Base-by-base conservation (phyloP, 2,113 vertebrate species). In the Patagioenas fasciata region DNA sequence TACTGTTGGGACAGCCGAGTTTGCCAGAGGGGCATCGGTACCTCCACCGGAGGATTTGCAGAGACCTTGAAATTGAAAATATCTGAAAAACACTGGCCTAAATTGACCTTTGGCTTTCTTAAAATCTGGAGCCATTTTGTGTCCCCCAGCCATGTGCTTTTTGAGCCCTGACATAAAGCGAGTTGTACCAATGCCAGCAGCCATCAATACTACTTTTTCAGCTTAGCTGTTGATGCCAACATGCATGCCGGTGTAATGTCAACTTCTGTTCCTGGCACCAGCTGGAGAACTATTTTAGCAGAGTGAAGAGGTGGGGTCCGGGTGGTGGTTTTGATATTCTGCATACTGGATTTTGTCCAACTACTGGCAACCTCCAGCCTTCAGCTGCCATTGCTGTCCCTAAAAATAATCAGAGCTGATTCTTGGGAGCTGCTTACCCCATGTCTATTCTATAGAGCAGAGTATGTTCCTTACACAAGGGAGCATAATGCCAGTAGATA, bases 271-370 rank as follows among this genome's bases (percentile, higher is more conserved):
- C 91, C 91, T 95, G 86, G 88, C 93, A 97, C 62, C 83, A 92
- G 61, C 85, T 91, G 70, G 44, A 79, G 77, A 94, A 73, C 96
- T 94, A 89, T 93, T 97, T 96, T 96, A 95, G 92, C 73, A 70
- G 40, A 75, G 78, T 87, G 93, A 81, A 89, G 83, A 92, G 92
- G 96, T 8, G 6, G 66, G 91, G 85, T 85, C 91, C 54, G 78
- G 93, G 89, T 89, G 50, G 50, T 94, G 92, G 83, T 92, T 92
- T 84, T 79, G 50, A 66, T 95, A 69, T 61, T 82, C 86, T 5
- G 11, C 88, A 87, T 96, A 10, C 93, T 97, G 96, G 96, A 94
- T 72, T 91, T 91, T 65, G 70, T 83, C 86, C 96, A 96, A 78
- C 54, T 81, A 57, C 58, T 79, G 80, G 61, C 77, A 93, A 75